phyloP scores from a whole-genome alignment of 2,888 invertebrate species.

The Pachymerium ferrugineum region DNA sequence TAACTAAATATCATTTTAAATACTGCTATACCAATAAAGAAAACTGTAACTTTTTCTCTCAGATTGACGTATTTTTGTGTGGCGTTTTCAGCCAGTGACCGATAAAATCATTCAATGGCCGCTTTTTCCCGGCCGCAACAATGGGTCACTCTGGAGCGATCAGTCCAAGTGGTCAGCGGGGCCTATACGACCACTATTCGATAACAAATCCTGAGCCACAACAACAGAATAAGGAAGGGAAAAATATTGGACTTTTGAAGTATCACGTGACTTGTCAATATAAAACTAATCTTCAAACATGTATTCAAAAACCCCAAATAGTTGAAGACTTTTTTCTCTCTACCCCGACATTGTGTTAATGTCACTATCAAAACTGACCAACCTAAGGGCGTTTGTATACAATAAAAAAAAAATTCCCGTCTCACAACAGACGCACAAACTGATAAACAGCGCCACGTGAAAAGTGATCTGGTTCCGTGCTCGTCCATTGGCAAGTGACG shows the following conservation, averaged over 20 bases:
- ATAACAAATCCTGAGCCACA: constrained; percentile 18
- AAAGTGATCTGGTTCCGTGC: constrained; percentile 9
- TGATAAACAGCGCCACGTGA: background rate
- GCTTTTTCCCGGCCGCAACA: constrained; percentile 3
- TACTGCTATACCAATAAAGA: too few species aligned
- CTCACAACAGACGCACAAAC: background rate
- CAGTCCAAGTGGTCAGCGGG: constrained; percentile 12
- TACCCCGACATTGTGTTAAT: background rate
- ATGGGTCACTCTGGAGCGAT: constrained; percentile 13
- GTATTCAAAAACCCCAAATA: background rate
- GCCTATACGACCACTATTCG: constrained; percentile 13
- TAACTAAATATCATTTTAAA: too few species aligned
- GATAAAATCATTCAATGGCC: constrained; percentile 10
- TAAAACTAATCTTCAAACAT: background rate
- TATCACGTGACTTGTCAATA: constrained; percentile 6
- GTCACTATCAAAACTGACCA: background rate
- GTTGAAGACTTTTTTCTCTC: background rate
- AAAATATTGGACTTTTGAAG: background rate
- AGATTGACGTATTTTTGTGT: background rate
- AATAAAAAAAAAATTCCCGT: background rate
- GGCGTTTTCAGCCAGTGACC: constrained; percentile 9
- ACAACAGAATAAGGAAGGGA: constrained; percentile 1
- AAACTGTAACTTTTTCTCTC: too few species aligned
- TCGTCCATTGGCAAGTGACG: background rate
- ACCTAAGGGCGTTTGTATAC: background rate